Percentiles rank a stretch among this genome's conserved stretches.
Evolutionary conservation across 1,140 invertebrate species (phyloP).

Genomic region (Marisa cornuarietis): DNA sequence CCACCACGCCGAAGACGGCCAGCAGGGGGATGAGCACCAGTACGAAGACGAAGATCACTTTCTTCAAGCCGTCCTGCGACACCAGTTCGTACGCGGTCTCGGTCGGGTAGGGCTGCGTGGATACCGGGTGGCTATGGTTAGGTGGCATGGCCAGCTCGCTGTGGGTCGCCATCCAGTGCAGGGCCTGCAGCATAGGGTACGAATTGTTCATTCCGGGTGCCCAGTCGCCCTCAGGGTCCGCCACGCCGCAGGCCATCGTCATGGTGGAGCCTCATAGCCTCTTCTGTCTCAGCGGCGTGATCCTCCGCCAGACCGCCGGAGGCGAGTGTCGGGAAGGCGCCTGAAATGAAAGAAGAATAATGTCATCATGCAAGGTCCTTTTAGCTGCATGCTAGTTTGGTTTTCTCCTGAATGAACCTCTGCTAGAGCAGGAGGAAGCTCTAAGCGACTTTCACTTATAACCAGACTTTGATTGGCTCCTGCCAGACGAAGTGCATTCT

Average conservation of each 20-base stretch:
- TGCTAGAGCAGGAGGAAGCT: no score
- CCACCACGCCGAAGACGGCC: conserved; percentile 48
- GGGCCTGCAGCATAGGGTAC: background rate
- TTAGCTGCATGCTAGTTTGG: no score
- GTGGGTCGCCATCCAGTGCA: background rate
- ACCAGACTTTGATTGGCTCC: no score
- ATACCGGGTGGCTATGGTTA: background rate
- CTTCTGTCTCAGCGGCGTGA: no score
- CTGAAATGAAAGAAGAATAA: background rate
- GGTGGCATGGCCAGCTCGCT: background rate
- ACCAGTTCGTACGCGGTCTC: conserved; percentile 4
- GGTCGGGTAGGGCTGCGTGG: background rate
- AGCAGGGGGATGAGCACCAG: conserved; percentile 44
- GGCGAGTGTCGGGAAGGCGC: background rate
- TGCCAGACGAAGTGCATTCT: no score
- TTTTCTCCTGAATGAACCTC: no score
- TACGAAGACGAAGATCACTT: conserved; percentile 40
- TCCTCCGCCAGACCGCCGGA: background rate
- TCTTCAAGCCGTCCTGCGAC: conserved; percentile 22
- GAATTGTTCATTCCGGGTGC: background rate
- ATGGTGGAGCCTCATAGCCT: no score
- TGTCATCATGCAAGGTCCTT: no score
- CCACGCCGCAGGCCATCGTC: no score
- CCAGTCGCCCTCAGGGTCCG: background rate
- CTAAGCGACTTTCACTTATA: no score